Percentiles rank a stretch among this genome's conserved stretches.
These are phyloP conservation scores for Strigops habroptila DNA, from an alignment of 2,113 vertebrate genomes.

Conservation along the genomic window DNA sequence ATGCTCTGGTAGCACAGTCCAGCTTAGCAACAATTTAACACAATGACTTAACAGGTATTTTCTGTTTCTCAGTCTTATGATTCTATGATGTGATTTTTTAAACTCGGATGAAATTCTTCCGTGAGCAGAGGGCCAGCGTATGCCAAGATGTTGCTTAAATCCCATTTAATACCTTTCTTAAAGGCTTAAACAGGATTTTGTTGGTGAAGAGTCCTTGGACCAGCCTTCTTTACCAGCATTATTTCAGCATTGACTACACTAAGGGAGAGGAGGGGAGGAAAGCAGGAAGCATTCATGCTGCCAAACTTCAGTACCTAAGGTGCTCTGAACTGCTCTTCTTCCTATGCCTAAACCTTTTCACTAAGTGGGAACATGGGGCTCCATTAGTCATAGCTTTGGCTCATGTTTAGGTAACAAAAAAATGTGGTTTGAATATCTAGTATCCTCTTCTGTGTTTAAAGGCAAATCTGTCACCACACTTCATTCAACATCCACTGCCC, in stretches of 20 bases:
- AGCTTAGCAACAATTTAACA: not conserved
- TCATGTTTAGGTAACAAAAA: not conserved
- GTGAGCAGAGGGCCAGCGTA: not conserved
- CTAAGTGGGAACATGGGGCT: not conserved
- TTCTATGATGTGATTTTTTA: not conserved
- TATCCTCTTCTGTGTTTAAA: not conserved
- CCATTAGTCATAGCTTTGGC: not conserved
- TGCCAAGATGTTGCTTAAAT: conserved; percentile 29
- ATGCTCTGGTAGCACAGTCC: not conserved
- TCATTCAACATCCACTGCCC: not conserved
- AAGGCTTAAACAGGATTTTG: conserved; percentile 35
- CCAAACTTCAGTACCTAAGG: not conserved
- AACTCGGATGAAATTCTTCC: not conserved
- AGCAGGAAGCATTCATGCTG: not conserved
- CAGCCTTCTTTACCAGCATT: not conserved
- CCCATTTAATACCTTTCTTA: conserved; percentile 23
- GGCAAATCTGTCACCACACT: not conserved
- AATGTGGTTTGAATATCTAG: not conserved
- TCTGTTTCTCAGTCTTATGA: not conserved
- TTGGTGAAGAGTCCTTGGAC: not conserved
- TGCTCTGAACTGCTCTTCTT: not conserved
- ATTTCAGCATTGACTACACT: not conserved
- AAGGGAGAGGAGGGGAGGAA: not conserved
- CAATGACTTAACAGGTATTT: not conserved
- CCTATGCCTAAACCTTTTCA: not conserved